Evolutionary conservation across 1,140 invertebrate species (phyloP).

Genomic region (Drosophila funebris): DNA sequence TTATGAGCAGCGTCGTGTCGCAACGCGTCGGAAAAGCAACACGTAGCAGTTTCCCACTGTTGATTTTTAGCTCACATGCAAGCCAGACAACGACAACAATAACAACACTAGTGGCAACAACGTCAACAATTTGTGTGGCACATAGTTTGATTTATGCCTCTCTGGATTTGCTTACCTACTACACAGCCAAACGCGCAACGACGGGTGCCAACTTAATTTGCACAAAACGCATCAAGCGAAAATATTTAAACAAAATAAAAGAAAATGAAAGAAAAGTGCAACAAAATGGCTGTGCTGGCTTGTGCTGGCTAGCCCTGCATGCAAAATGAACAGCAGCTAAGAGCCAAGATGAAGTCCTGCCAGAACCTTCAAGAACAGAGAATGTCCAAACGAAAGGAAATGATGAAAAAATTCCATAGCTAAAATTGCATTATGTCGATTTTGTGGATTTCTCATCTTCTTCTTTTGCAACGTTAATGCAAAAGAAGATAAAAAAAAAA

Average conservation of each 20-base stretch:
- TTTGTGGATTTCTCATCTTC: slow-evolving; percentile 65
- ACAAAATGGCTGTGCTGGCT: slow-evolving; percentile 19
- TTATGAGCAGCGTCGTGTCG: slow-evolving; percentile 46
- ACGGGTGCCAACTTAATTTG: slow-evolving; percentile 35
- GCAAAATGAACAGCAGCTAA: slow-evolving; percentile 23
- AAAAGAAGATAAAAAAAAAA: too few relatives aligned
- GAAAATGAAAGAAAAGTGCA: too few relatives aligned
- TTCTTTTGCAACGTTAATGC: slow-evolving; percentile 11
- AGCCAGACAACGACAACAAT: background rate
- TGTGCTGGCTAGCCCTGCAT: background rate
- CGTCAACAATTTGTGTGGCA: slow-evolving; percentile 19
- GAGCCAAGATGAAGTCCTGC: background rate
- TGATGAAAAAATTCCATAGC: slow-evolving; percentile 49
- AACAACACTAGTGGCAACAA: background rate
- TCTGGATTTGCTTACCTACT: slow-evolving; percentile 35
- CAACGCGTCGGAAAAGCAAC: slow-evolving; percentile 55
- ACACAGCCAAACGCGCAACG: background rate
- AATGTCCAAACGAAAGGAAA: slow-evolving; percentile 19
- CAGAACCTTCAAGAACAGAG: slow-evolving; percentile 1
- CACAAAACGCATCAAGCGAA: slow-evolving; percentile 25
- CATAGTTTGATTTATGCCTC: slow-evolving; percentile 71
- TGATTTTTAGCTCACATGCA: slow-evolving; percentile 20
- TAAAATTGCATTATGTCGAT: slow-evolving; percentile 80
- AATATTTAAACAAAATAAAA: slow-evolving; percentile 42
- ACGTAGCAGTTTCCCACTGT: slow-evolving; percentile 60